These are phyloP conservation scores for Sebastes vulpes DNA, from an alignment of 2,797 vertebrate species.

Conservation along the genomic window DNA sequence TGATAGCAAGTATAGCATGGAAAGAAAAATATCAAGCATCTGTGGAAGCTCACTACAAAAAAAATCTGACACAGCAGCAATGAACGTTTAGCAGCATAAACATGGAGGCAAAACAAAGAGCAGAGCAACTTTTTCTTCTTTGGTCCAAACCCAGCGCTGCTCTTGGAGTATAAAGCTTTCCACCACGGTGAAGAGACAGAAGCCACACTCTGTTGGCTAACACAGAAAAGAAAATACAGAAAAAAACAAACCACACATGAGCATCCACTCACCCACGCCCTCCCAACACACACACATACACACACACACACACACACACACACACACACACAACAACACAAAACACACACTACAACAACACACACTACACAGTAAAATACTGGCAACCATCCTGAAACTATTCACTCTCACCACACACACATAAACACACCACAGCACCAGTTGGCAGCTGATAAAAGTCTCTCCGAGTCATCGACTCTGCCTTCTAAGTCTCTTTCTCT, in stretches of 20 bases:
- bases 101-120: background rate
- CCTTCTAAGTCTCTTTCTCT: conserved; percentile 25
- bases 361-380: conserved; percentile 7
- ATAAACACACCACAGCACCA: conserved; percentile 48
- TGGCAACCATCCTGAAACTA: conserved; percentile 43
- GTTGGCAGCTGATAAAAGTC: conserved; percentile 76
- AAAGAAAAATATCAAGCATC: background rate
- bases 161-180: conserved; percentile 13
- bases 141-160: background rate
- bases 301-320: background rate
- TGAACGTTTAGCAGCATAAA: background rate
- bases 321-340: conserved; percentile 11
- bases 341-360: background rate
- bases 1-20: background rate
- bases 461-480: conserved; percentile 53
- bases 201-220: conserved; percentile 46
- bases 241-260: conserved; percentile 40
- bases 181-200: conserved; percentile 18
- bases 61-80: background rate
- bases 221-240: conserved; percentile 35
- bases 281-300: conserved; percentile 11
- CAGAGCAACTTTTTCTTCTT: background rate
- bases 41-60: background rate
- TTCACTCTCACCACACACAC: conserved; percentile 50
- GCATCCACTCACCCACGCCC: conserved; percentile 39